Percentiles rank a stretch among this genome's conserved stretches.
phyloP scores from a whole-genome alignment of 2,797 vertebrate species.

The Sebastes hubbsi region DNA sequence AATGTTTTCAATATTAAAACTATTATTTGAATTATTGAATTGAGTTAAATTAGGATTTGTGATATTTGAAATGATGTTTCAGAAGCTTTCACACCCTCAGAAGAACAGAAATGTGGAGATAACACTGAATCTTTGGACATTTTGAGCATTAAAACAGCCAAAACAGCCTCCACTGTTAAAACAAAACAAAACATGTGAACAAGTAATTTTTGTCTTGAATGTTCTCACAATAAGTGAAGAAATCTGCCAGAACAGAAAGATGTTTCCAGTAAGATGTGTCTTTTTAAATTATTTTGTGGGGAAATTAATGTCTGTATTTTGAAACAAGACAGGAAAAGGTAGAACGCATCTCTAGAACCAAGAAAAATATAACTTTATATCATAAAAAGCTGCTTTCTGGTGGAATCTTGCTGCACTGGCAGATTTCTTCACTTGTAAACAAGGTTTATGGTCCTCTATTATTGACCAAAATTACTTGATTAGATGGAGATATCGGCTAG shows the following conservation, averaged over 20 bases:
- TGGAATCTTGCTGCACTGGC: background rate
- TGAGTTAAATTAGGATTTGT: background rate
- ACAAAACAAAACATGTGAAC: background rate
- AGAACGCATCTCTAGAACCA: background rate
- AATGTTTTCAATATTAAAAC: background rate
- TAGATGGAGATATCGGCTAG: constrained; percentile 37
- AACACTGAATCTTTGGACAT: background rate
- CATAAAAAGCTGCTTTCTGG: background rate
- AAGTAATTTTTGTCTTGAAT: background rate
- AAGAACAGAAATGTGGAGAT: background rate
- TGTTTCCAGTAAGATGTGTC: accelerated
- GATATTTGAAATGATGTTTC: background rate
- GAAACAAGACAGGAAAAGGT: background rate
- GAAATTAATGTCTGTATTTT: background rate
- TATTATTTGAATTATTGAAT: background rate
- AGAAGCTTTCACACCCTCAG: background rate
- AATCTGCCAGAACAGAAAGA: background rate
- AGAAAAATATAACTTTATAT: background rate
- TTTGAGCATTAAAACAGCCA: background rate
- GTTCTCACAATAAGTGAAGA: background rate
- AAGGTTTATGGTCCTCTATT: constrained; percentile 11
- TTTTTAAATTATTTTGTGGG: background rate
- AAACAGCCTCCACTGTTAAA: background rate
- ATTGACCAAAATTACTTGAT: constrained; percentile 41
- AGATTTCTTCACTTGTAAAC: constrained; percentile 24